These are phyloP conservation scores for fruit fly (Drosophila melanogaster) DNA, from an alignment of 1,140 invertebrate species.

Conservation along the genomic window DNA sequence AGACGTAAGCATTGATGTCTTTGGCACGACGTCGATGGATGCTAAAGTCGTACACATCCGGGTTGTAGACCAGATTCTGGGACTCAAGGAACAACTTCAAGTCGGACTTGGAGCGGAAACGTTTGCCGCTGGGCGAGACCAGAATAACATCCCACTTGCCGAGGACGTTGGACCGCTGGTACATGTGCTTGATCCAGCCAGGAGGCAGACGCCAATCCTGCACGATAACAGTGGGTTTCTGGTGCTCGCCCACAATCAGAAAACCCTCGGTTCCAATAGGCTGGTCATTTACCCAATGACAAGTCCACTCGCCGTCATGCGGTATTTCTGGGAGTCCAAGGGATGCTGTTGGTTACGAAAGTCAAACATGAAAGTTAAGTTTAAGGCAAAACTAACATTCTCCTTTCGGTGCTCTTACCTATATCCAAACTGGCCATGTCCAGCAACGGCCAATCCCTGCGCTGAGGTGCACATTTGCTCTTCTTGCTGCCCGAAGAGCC, in stretches of 20 bases:
- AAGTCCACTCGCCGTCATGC: slow-evolving; percentile 86
- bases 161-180: slow-evolving; percentile 88
- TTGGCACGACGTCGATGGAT: slow-evolving; percentile 86
- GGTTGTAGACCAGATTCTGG: slow-evolving; percentile 85
- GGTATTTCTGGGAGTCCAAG: slow-evolving; percentile 76
- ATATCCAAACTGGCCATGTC: slow-evolving; percentile 81
- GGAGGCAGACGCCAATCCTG: slow-evolving; percentile 89
- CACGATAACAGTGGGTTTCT: slow-evolving; percentile 88
- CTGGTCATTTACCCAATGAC: slow-evolving; percentile 87
- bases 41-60: slow-evolving; percentile 87
- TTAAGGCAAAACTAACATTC: background rate
- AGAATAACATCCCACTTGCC: slow-evolving; percentile 93
- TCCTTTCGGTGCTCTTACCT: slow-evolving; percentile 25
- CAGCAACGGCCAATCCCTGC: slow-evolving; percentile 79
- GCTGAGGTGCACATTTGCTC: slow-evolving; percentile 43
- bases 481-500: slow-evolving; percentile 50
- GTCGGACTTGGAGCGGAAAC: slow-evolving; percentile 87
- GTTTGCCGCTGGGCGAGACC: slow-evolving; percentile 87
- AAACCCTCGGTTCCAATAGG: slow-evolving; percentile 86
- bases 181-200: slow-evolving; percentile 91
- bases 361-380: background rate
- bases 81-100: slow-evolving; percentile 86
- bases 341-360: slow-evolving; percentile 33
- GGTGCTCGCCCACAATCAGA: slow-evolving; percentile 84
- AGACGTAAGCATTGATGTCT: slow-evolving; percentile 86